These are phyloP conservation scores for Drosophila varians DNA, from an alignment of 1,140 invertebrate species.

Conservation along the genomic window DNA sequence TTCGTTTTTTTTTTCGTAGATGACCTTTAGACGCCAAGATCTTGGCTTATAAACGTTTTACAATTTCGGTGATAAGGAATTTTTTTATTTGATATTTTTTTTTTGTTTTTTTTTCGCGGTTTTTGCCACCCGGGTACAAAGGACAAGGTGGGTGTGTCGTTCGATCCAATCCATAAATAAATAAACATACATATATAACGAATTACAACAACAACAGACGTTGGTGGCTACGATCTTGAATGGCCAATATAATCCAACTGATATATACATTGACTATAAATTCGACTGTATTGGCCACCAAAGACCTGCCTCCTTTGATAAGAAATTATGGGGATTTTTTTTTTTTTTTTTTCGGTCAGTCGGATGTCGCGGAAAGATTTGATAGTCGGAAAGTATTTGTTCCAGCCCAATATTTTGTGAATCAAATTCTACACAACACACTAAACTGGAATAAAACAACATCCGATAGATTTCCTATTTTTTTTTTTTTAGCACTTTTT, in stretches of 20 bases:
- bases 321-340: not conserved
- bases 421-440: no score
- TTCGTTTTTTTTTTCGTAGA: no score
- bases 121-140: conserved; percentile 42
- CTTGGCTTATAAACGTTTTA: not conserved
- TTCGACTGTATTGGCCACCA: not conserved
- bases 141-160: conserved; percentile 52
- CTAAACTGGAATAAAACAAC: no score
- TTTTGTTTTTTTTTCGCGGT: no score
- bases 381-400: not conserved
- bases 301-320: conserved; percentile 33
- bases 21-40: not conserved
- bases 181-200: no score
- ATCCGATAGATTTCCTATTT: no score
- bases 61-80: no score
- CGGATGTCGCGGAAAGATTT: conserved; percentile 7
- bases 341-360: not conserved
- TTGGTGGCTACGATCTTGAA: conserved; percentile 20
- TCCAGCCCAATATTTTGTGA: not conserved
- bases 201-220: no score
- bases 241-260: conserved; percentile 9
- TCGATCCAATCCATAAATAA: conserved; percentile 14
- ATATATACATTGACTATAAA: not conserved
- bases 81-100: no score
- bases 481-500: no score